Evolutionary conservation across 2,888 invertebrate species (phyloP).

Genomic region (Eupithecia pulchellata): DNA sequence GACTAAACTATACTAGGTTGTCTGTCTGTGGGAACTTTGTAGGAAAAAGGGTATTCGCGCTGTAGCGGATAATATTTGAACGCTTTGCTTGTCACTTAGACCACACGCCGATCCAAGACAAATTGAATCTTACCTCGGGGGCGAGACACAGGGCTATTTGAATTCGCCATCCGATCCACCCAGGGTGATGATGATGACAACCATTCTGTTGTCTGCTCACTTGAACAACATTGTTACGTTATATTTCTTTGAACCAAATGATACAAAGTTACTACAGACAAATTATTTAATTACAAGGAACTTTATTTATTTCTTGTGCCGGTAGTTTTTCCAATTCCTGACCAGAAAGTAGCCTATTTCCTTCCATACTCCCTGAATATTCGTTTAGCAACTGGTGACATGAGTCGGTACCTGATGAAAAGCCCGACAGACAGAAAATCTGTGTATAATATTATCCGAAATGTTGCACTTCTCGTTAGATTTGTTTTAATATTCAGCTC

Average conservation of each 20-base stretch:
- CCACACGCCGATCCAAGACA: slow-evolving; percentile 53
- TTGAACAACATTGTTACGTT: not conserved
- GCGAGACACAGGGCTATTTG: slow-evolving; percentile 78
- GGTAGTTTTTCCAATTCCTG: too few relatives aligned
- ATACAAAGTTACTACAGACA: not conserved
- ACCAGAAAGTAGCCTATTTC: too few relatives aligned
- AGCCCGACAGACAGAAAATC: too few relatives aligned
- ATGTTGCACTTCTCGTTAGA: too few relatives aligned
- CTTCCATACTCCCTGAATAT: too few relatives aligned
- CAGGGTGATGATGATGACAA: slow-evolving; percentile 1
- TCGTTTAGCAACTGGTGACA: too few relatives aligned
- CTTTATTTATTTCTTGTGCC: too few relatives aligned
- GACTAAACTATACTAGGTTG: too few relatives aligned
- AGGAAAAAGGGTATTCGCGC: not conserved
- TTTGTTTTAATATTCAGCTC: too few relatives aligned
- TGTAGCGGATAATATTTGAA: not conserved
- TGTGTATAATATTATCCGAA: too few relatives aligned
- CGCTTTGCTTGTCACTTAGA: not conserved
- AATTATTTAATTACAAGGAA: not conserved
- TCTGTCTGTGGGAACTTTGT: not conserved
- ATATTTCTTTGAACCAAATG: not conserved
- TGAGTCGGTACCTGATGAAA: too few relatives aligned
- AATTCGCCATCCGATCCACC: slow-evolving; percentile 36
- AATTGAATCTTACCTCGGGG: slow-evolving; percentile 78
- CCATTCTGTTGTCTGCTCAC: not conserved